Percentiles rank a stretch among this genome's conserved stretches.
Evolutionary conservation across 1,140 invertebrate genomes (phyloP).

Genomic region (Caenorhabditis remanei): DNA sequence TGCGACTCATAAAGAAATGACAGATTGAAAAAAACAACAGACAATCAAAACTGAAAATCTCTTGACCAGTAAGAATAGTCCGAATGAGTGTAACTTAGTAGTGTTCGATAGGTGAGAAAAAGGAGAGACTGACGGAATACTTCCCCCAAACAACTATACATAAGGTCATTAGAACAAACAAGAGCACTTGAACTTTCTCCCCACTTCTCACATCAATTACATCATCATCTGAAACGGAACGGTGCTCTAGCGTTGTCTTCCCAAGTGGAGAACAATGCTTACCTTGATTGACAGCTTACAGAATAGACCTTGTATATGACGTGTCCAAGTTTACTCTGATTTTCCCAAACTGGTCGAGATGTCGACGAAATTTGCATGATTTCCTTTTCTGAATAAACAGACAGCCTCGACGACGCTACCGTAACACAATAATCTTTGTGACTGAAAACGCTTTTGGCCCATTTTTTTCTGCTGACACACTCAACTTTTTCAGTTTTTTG

Average conservation of each 20-base stretch:
- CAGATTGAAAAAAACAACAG: too few species aligned
- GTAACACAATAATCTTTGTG: conserved; percentile 4
- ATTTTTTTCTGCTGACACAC: conserved; percentile 41
- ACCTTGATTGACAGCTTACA: conserved; percentile 41
- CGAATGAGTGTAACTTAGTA: too few species aligned
- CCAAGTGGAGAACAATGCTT: not conserved
- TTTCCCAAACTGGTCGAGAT: conserved; percentile 48
- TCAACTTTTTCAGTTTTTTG: not conserved
- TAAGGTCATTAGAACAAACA: not conserved
- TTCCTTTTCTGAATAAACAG: conserved; percentile 21
- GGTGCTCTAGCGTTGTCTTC: too few species aligned
- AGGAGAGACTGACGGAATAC: too few species aligned
- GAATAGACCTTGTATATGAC: conserved; percentile 17
- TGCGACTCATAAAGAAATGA: too few species aligned
- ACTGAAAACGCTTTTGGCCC: not conserved
- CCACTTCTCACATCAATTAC: too few species aligned
- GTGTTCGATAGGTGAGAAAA: too few species aligned
- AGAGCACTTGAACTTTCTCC: too few species aligned
- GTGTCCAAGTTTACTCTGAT: conserved; percentile 45
- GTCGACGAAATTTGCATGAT: conserved; percentile 39
- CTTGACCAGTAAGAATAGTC: too few species aligned
- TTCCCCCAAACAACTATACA: not conserved
- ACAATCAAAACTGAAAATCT: too few species aligned
- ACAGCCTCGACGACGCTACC: conserved; percentile 19
- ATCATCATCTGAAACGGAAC: too few species aligned